Base-by-base conservation (phyloP, 2,888 invertebrate genomes). In the Bembecia ichneumoniformis region DNA sequence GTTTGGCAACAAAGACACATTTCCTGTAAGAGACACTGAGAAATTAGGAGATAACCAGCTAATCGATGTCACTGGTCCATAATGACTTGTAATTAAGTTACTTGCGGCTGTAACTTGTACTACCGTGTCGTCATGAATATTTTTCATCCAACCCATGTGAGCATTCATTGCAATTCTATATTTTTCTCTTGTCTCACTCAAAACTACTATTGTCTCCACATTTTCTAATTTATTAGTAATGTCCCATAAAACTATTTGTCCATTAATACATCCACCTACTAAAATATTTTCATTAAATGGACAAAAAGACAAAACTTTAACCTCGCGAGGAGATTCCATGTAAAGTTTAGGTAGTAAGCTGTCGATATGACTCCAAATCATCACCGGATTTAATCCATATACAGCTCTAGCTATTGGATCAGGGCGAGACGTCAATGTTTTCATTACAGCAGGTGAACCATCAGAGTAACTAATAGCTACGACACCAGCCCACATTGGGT, bases 331-430 rank as follows among this genome's bases (percentile, higher is more conserved):
- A 3, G 91, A 82, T 66, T 93, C 90, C 49, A 94, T 86, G 58
- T 91, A 89, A 43, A 94, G 72, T 76, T 92, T 93, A 15, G 93
- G 93, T 20, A 89, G 78, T 2, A 94, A 74, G 49, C 89, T 90
- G 58, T 94, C 93, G 28, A 88, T 84, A 55, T 93, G 92, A 57
- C 93, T 92, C 94, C 94, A 94, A 57, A 94, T 86, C 53, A 94
- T 79, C 1, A 93, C 91, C 0, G 91, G 90, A 70, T 93, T 92
- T 2, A 89, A 71, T 3, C 90, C 90, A 49, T 91, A 88, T 0
- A 90, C 88, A 1, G 90, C 88, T 60, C 89, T 77, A 65, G 88
- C 82, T 16, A 90, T 86, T 1, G 77, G 73, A 62, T 90, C 89
- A 4, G 71, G 67, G 3, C 77, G 75, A 63, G 80, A 58, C 65